Evolutionary conservation across 2,888 invertebrate species (phyloP).

Genomic region (Antheraea assamensis): DNA sequence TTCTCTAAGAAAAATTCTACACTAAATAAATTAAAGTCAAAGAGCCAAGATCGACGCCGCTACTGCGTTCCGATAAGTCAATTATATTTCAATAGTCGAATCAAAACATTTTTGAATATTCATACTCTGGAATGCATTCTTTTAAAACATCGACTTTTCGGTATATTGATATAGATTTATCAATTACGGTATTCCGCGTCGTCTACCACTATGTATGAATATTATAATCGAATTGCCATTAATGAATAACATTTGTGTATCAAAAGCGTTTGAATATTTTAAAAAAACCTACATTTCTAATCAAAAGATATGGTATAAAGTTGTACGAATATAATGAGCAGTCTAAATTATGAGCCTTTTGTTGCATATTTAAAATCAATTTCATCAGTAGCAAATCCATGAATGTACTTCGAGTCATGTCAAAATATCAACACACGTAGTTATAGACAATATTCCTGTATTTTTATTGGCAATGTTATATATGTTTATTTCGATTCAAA

Average conservation of each 20-base stretch:
- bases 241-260: not conserved
- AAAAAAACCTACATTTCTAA: constrained; percentile 15
- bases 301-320: constrained; percentile 17
- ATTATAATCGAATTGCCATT: constrained; percentile 44
- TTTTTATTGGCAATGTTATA: not conserved
- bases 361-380: constrained; percentile 34
- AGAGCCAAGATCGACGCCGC: constrained; percentile 38
- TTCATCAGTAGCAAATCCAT: constrained; percentile 17
- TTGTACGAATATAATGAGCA: constrained; percentile 34
- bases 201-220: constrained; percentile 20
- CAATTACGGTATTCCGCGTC: constrained; percentile 45
- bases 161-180: constrained; percentile 17
- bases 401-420: not conserved
- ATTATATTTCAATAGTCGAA: not conserved
- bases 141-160: constrained; percentile 14
- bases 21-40: constrained; percentile 60
- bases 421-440: not conserved
- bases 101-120: not conserved
- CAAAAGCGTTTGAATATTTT: constrained; percentile 8
- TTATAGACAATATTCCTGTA: not conserved
- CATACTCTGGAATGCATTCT: constrained; percentile 67
- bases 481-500: not conserved
- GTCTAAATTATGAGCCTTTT: constrained; percentile 50
- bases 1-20: constrained; percentile 53
- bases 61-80: constrained; percentile 21